Percentiles rank a stretch among this genome's conserved stretches.
These are phyloP conservation scores for Lutjanus campechanus DNA, from an alignment of 2,797 vertebrate species.

Conservation along the genomic window DNA sequence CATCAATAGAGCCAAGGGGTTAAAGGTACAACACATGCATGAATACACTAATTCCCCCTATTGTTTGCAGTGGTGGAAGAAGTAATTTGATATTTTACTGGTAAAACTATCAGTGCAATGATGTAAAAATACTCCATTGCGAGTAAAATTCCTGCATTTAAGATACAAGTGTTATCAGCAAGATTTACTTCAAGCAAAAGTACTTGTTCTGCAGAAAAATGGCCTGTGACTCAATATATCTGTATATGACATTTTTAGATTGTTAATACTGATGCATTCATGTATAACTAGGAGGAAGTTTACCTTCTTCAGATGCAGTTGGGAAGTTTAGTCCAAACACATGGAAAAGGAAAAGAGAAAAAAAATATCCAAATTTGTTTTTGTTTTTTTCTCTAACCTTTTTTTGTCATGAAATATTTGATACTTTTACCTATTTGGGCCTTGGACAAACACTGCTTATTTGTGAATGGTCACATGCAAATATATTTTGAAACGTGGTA, in stretches of 20 bases:
- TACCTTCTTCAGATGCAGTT: background rate
- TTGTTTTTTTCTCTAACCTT: too few relatives aligned
- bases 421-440: too few relatives aligned
- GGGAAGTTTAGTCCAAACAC: too few relatives aligned
- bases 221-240: too few relatives aligned
- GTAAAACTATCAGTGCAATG: background rate
- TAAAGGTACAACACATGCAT: slow-evolving; percentile 88
- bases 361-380: background rate
- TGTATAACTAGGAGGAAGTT: background rate
- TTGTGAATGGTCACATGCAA: too few relatives aligned
- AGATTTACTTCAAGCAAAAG: background rate
- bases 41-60: background rate
- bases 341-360: background rate
- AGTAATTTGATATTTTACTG: background rate
- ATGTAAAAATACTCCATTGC: background rate
- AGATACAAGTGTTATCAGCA: background rate
- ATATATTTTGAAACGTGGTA: too few relatives aligned
- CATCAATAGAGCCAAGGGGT: slow-evolving; percentile 96
- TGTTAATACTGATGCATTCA: background rate
- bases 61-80: background rate
- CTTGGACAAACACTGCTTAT: too few relatives aligned
- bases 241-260: too few relatives aligned
- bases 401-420: too few relatives aligned
- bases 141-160: background rate
- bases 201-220: background rate